A percentile compares a stretch with the other conserved stretches of the same genome.
These are phyloP conservation scores for Chrysomela aeneicollis DNA, from an alignment of 2,888 invertebrate species.

Conservation along the genomic window DNA sequence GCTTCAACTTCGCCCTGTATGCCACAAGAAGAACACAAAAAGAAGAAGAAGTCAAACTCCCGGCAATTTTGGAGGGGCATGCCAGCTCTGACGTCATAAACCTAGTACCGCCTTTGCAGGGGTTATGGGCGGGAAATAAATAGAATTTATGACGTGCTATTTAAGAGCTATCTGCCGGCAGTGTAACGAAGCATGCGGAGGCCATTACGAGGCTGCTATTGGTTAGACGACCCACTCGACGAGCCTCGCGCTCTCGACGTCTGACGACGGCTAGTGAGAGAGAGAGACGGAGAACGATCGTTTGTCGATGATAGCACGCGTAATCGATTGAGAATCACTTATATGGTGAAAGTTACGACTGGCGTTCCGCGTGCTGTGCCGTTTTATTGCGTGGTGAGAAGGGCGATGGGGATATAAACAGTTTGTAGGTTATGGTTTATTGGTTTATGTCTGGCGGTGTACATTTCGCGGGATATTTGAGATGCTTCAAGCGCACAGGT, in stretches of 20 bases:
- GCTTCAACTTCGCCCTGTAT: no score
- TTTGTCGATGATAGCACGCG: conserved; percentile 65
- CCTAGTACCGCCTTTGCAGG: conserved; percentile 65
- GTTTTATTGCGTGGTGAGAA: conserved; percentile 43
- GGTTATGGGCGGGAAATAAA: conserved; percentile 68
- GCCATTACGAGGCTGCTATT: conserved; percentile 69
- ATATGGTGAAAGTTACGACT: conserved; percentile 55
- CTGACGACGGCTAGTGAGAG: not conserved
- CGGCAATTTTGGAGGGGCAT: conserved; percentile 51
- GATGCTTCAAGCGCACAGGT: conserved; percentile 54
- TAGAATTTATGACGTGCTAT: conserved; percentile 64
- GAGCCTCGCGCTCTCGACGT: conserved; percentile 37
- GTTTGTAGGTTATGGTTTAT: conserved; percentile 40
- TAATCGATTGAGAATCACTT: conserved; percentile 53
- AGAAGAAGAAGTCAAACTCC: conserved; percentile 35
- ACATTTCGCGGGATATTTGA: conserved; percentile 61
- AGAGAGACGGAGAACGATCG: conserved; percentile 48
- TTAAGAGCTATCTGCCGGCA: conserved; percentile 67
- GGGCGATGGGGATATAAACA: conserved; percentile 43
- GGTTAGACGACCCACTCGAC: conserved; percentile 58
- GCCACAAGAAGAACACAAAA: conserved; percentile 12
- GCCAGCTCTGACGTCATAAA: conserved; percentile 59
- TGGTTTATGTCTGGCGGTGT: conserved; percentile 40
- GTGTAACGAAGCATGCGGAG: conserved; percentile 64
- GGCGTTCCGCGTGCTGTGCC: conserved; percentile 45